Base-by-base conservation (phyloP, 2,113 vertebrate species). In the Bubo scandiacus region DNA sequence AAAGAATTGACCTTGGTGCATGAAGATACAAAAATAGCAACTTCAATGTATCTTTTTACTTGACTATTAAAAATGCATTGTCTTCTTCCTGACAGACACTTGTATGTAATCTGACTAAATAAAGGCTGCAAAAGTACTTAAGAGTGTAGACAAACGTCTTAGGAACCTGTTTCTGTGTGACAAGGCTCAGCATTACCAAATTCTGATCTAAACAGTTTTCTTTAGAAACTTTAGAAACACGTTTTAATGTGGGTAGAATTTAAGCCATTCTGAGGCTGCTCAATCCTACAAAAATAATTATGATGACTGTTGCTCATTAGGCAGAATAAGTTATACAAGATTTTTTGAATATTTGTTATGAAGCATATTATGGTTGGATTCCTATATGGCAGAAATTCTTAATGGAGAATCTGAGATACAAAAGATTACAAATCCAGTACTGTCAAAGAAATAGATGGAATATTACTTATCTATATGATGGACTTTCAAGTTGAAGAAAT, bases 1-100 rank as follows among this genome's bases (percentile, higher is more conserved):
- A 18, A 29, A 45, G 65, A 85, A 90, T 26, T 97, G 96, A 97
- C 96, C 97, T 98, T 97, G 92, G 74, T 94, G 94, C 23, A 77
- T 86, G 81, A 96, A 92, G 51, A 84, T 52, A 88, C 40, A 42
- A n/a, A 96, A 97, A 94, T 40, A 97, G 80, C 96, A 95, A 81
- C 63, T 83, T 96, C 72, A 92, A 88, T 96, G 79, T 80, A 72
- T 77, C 12, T 79, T 88, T 92, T 88, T 81, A 93, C 77, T 93
- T 82, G 77, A 91, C 78, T 94, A 80, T 94, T 97, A 95, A 97
- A 97, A 94, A 92, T 91, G 18, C 62, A 85, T 92, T 94, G 54
- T 93, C 94, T 75, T 86, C 75, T 89, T 65, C 65, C 36, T 92
- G 73, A 84, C 71, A 90, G 75, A 94, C 42, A 91, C 65, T 73